A percentile compares a stretch with the other conserved stretches of the same genome.
Evolutionary conservation across 2,888 invertebrate species (phyloP).

Genomic region (Xanthostigma xanthostigma): DNA sequence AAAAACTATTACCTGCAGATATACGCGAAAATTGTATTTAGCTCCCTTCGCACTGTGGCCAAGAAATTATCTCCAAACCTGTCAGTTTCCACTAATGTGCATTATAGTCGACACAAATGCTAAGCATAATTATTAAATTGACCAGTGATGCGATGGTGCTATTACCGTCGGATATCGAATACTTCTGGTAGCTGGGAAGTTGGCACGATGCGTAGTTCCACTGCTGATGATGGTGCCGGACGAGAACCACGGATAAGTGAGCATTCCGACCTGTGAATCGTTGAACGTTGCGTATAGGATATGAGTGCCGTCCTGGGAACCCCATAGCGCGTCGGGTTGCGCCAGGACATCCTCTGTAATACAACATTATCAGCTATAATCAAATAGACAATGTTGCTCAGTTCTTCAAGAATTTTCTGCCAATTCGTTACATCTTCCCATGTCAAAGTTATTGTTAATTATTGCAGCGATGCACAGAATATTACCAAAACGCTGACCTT

Average conservation of each 20-base stretch:
- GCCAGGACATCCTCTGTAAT: constrained; percentile 75
- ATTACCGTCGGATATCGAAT: constrained; percentile 72
- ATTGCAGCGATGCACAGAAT: too few relatives aligned
- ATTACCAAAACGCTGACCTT: constrained; percentile 42
- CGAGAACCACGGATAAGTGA: constrained; percentile 72
- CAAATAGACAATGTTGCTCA: too few relatives aligned
- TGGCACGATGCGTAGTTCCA: constrained; percentile 33
- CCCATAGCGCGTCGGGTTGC: constrained; percentile 73
- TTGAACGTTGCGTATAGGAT: constrained; percentile 79
- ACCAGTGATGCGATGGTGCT: constrained; percentile 6
- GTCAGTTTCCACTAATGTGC: not conserved
- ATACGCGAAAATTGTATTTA: too few relatives aligned
- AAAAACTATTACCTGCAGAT: too few relatives aligned
- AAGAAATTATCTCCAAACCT: too few relatives aligned
- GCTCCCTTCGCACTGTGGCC: too few relatives aligned
- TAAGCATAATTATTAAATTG: not conserved
- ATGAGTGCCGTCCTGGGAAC: constrained; percentile 64
- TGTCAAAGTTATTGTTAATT: too few relatives aligned
- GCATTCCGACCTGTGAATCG: constrained; percentile 60
- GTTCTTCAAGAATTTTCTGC: not conserved
- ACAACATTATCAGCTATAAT: not conserved
- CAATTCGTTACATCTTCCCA: too few relatives aligned
- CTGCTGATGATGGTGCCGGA: constrained; percentile 46
- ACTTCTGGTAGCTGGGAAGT: constrained; percentile 65
- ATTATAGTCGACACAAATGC: not conserved